A percentile compares a stretch with the other conserved stretches of the same genome.
Conservation (phyloP, 2,797 vertebrate genomes). For the Astyanax mexicanus region DNA sequence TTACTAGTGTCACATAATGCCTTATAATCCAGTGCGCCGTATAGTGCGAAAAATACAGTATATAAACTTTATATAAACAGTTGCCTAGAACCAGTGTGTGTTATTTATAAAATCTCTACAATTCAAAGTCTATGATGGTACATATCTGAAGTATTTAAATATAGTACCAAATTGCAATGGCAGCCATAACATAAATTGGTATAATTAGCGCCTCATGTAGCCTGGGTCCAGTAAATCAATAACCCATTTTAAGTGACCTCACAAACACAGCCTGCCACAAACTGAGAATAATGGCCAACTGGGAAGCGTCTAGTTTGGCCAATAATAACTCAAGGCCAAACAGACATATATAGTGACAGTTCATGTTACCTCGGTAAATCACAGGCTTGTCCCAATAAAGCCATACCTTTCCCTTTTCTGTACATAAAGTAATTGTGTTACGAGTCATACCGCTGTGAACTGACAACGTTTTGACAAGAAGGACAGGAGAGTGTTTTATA, state of each 20-base stretch:
- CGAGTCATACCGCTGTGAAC: conserved; percentile 57
- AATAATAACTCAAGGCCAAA: conserved; percentile 40
- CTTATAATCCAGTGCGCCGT: too few relatives aligned
- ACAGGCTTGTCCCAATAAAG: conserved; percentile 63
- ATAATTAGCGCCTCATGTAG: conserved; percentile 35
- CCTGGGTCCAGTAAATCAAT: conserved; percentile 48
- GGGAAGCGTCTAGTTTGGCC: conserved; percentile 28
- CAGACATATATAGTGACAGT: conserved; percentile 54
- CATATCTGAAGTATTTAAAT: not conserved
- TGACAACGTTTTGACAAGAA: conserved; percentile 72
- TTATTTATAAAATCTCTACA: too few relatives aligned
- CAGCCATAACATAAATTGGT: conserved; percentile 30
- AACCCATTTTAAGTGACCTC: conserved; percentile 49
- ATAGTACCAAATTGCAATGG: not conserved
- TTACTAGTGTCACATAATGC: too few relatives aligned
- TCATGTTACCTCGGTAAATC: conserved; percentile 60
- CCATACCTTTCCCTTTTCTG: conserved; percentile 47
- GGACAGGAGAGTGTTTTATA: conserved; percentile 70
- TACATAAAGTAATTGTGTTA: conserved; percentile 65
- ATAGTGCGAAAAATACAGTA: too few relatives aligned
- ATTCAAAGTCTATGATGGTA: not conserved
- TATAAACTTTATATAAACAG: too few relatives aligned
- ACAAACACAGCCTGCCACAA: conserved; percentile 31
- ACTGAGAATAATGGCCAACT: conserved; percentile 37
- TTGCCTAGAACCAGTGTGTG: too few relatives aligned